phyloP scores from a whole-genome alignment of 1,140 invertebrate genomes.

The Argopecten irradians region DNA sequence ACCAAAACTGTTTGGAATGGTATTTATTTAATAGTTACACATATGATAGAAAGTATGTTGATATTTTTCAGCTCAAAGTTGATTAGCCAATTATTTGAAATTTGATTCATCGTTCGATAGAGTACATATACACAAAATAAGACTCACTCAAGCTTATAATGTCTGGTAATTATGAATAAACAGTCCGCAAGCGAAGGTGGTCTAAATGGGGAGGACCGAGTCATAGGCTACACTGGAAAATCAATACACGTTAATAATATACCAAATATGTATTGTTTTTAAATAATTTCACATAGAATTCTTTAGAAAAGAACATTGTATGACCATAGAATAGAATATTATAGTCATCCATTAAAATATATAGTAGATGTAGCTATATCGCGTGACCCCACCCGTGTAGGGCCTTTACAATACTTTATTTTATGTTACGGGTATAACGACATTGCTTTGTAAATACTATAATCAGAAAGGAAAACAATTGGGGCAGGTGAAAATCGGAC shows the following conservation, averaged over 20 bases:
- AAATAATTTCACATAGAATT: not conserved
- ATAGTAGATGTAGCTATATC: not conserved
- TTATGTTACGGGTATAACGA: not conserved
- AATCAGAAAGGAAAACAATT: slow-evolving; percentile 12
- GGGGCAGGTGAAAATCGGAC: not conserved
- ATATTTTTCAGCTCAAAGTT: slow-evolving; percentile 4
- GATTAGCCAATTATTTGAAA: slow-evolving; percentile 12
- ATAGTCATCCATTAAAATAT: no score
- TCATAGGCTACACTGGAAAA: not conserved
- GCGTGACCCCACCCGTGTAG: not conserved
- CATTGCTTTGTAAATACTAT: slow-evolving; percentile 17
- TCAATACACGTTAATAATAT: not conserved
- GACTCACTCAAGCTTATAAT: slow-evolving; percentile 8
- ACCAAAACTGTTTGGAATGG: not conserved
- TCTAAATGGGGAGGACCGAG: not conserved
- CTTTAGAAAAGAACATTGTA: not conserved
- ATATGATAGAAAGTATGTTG: not conserved
- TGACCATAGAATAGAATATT: no score
- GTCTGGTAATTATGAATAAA: not conserved
- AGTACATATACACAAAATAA: not conserved
- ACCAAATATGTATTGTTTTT: not conserved
- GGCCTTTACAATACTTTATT: not conserved
- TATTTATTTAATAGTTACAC: not conserved
- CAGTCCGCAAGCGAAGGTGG: not conserved
- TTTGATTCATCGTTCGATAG: not conserved